Evolutionary conservation across 2,888 invertebrate species (phyloP), one percentile per base, ranked within the genome.

Genomic region (Agrochola macilenta): DNA sequence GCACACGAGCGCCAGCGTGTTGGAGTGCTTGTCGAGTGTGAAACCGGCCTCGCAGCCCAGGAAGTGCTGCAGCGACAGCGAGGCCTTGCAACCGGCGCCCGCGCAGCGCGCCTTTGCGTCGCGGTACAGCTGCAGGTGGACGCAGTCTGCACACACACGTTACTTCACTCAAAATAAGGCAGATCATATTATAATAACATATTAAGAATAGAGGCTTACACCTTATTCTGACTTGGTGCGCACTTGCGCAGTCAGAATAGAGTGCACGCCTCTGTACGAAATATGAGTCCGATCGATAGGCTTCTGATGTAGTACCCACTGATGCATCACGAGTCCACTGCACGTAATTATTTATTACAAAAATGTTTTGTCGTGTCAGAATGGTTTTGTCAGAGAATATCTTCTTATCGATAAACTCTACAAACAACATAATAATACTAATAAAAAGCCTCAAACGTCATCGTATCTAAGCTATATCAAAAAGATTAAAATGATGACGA

Each of bases 1-100:
- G 94, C 99, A 99, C 87, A 99, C 97, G 88, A 99, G 98, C 85
- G 99, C 99, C 91, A 99, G 97, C 69, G 99, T 99, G 95, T 99
- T 98, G 81, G 98, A 98, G 96, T 99, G 99, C 95, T 98, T 98
- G 97, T 99, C 99, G 91, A 99, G 97, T 77, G 98, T 98, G 96
- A 99, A 99, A 87, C 98, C 98, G 81, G 98, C 97, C 96, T 99
- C 98, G 91, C 98, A 97, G 81, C 98, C 99, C 81, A 98, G 97
- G 96, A 98, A 99, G 90, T 98, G 98, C 94, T 98, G 98, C 92
- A 99, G 97, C 80, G 98, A 98, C 81, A 99, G 97, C 78, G 98
- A 98, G 43, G 98, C 98, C 96, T 99, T 99, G 89, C 98, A 98
- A 95, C 97, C 85, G 49, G 90, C 90, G 82, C 92, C 84, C 87